Percentiles rank a stretch among this genome's conserved stretches.
phyloP scores from a whole-genome alignment of 2,113 vertebrate species.

The Gymnocephalus cernua region DNA sequence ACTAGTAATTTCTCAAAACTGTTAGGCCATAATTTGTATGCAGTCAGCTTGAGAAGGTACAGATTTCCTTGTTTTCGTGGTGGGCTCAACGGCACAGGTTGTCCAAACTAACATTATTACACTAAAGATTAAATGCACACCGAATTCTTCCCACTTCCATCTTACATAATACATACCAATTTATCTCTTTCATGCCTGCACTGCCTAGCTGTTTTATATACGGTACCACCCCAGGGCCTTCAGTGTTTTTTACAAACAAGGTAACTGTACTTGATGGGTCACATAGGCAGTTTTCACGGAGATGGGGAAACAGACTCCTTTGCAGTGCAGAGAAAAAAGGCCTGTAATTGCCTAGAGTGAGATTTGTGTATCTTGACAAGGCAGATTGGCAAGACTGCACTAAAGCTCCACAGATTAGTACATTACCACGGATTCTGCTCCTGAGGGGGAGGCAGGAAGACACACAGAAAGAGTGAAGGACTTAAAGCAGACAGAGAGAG shows the following conservation, averaged over 20 bases:
- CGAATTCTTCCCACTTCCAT: neutral
- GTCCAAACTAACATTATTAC: slow-evolving; percentile 2
- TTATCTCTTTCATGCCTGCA: slow-evolving; percentile 13
- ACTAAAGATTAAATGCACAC: neutral
- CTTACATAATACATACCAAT: slow-evolving; percentile 21
- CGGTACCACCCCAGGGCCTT: slow-evolving; percentile 22
- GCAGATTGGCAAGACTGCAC: slow-evolving; percentile 77
- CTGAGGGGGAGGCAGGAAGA: slow-evolving; percentile 60
- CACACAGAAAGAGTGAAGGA: slow-evolving; percentile 47
- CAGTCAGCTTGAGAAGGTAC: neutral
- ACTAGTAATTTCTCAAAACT: neutral
- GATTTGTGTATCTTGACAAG: slow-evolving; percentile 80
- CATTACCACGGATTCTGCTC: slow-evolving; percentile 72
- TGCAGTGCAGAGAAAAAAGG: slow-evolving; percentile 49
- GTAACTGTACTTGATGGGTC: slow-evolving; percentile 63
- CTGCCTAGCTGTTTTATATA: neutral
- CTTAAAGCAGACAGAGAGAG: slow-evolving; percentile 60
- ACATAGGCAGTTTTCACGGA: slow-evolving; percentile 62
- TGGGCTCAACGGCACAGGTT: neutral
- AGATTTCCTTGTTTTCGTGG: neutral
- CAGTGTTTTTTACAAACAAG: slow-evolving; percentile 52
- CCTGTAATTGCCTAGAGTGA: slow-evolving; percentile 76
- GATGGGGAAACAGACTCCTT: slow-evolving; percentile 54
- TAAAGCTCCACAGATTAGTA: slow-evolving; percentile 76
- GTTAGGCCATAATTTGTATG: neutral